A percentile compares a stretch with the other conserved stretches of the same genome.
These are phyloP conservation scores for Cyclina sinensis DNA, from an alignment of 1,140 invertebrate species.

Conservation along the genomic window DNA sequence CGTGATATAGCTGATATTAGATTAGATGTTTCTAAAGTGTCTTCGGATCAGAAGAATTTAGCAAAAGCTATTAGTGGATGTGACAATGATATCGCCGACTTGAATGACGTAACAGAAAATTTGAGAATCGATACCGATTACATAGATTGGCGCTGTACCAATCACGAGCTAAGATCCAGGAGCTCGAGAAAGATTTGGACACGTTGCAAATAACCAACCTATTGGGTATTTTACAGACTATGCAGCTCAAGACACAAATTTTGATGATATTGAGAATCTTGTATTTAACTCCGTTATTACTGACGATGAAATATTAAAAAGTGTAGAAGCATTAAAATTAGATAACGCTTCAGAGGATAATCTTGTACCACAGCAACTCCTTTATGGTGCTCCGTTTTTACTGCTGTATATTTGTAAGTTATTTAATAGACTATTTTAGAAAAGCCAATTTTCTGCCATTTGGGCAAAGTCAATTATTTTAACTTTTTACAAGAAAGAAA, in stretches of 20 bases:
- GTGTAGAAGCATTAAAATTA: conserved; percentile 7
- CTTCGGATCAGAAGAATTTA: too few relatives aligned
- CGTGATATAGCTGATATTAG: too few relatives aligned
- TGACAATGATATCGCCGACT: too few relatives aligned
- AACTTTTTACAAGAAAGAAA: neutral
- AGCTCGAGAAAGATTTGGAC: too few relatives aligned
- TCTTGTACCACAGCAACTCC: neutral
- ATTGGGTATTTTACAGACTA: too few relatives aligned
- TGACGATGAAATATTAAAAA: neutral
- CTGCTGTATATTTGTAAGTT: neutral
- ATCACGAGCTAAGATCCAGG: too few relatives aligned
- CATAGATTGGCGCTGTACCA: too few relatives aligned
- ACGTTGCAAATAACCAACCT: too few relatives aligned
- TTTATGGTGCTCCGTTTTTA: neutral
- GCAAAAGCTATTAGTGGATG: too few relatives aligned
- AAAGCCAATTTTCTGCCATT: neutral
- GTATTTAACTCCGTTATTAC: neutral
- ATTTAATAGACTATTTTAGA: neutral
- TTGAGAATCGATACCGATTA: too few relatives aligned
- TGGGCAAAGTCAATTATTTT: neutral
- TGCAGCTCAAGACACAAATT: neutral
- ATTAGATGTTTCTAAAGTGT: too few relatives aligned
- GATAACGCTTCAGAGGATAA: neutral
- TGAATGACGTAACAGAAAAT: too few relatives aligned
- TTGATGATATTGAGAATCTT: conserved; percentile 19